phyloP scores from a whole-genome alignment of 2,113 vertebrate genomes.

The Tachysurus vachellii region DNA sequence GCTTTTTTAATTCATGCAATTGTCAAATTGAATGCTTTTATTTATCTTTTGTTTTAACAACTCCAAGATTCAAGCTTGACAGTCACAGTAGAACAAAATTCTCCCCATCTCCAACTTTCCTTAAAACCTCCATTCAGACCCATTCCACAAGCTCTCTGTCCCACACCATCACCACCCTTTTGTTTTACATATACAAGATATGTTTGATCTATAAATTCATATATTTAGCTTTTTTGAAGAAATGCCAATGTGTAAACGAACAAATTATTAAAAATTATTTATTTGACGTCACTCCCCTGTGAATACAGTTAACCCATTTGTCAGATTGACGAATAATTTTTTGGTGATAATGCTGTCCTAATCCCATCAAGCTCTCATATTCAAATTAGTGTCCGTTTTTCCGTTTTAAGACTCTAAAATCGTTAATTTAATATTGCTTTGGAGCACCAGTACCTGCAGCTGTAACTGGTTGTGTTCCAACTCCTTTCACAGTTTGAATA shows the following conservation, averaged over 20 bases:
- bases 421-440: not conserved
- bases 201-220: not conserved
- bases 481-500: not conserved
- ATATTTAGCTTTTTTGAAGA: not conserved
- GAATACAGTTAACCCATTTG: not conserved
- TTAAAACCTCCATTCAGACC: not conserved
- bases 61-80: not conserved
- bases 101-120: not conserved
- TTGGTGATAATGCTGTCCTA: not conserved
- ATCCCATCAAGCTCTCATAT: not conserved
- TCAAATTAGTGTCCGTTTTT: not conserved
- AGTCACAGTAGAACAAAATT: not conserved
- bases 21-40: slow-evolving; percentile 19
- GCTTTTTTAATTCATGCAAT: slow-evolving; percentile 30
- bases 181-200: not conserved
- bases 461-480: not conserved
- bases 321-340: not conserved
- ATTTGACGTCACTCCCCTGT: not conserved
- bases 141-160: not conserved
- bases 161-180: not conserved
- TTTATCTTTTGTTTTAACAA: not conserved
- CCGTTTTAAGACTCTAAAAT: not conserved
- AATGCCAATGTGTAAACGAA: not conserved
- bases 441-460: not conserved
- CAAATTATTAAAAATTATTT: not conserved